Base-by-base conservation (phyloP, 2,888 invertebrate genomes). In the Ectropis crepuscularia region DNA sequence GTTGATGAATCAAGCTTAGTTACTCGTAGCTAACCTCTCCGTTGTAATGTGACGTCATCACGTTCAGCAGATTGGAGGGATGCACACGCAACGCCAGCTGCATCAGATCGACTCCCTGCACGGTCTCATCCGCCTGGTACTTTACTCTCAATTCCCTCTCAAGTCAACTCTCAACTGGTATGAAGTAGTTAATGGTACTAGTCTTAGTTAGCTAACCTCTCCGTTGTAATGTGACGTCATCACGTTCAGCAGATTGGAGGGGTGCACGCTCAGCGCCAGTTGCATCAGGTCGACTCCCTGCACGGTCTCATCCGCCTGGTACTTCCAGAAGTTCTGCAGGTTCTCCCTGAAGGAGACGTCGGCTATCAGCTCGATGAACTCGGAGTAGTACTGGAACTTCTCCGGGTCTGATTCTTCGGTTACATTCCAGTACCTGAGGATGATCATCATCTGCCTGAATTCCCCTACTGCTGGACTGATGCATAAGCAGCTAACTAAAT, bases 271-370 rank as follows among this genome's bases (percentile, higher is more conserved):
- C 51, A 95, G 82, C 10, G 95, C 92, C 76, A 95, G 92, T 72
- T 95, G 94, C 60, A 94, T 83, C 39, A 96, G 93, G 54, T 95
- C 94, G 0, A 91, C 73, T 0, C 78, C 82, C 28, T 89, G 91
- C 68, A 95, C 94, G 0, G 94, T 93, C 5, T 94, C 93, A 45
- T 95, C 94, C 5, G 87, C 87, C 83, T 96, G 96, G 63, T 94
- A 94, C 82, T 95, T 95, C 84, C 96, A 94, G 77, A 96, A 96
- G 82, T 96, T 93, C 76, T 96, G 94, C 68, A 96, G 69, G 63
- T 93, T 93, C 8, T 86, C 84, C 1, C 93, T 74, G 75, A 93
- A 93, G 0, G 92, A 92, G 1, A 93, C 86, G 49, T 90, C 90
- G 0, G 91, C 80, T 0, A 92, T 82, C 63, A 92, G 82, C 65